Percentiles rank a stretch among this genome's conserved stretches.
phyloP scores from a whole-genome alignment of 2,113 vertebrate species.

The Fukomys damarensis region DNA sequence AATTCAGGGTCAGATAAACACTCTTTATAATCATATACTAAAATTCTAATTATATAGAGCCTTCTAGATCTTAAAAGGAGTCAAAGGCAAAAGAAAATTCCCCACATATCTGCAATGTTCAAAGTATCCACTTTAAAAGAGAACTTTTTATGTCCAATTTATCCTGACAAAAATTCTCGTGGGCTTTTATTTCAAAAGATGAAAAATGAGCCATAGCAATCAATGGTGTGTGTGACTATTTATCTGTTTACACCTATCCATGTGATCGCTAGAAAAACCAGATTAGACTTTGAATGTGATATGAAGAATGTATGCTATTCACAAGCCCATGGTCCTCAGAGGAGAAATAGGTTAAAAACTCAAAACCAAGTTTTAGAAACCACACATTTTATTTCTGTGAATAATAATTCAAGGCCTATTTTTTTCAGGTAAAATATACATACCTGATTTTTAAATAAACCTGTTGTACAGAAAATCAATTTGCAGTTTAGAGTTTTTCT shows the following conservation, averaged over 20 bases:
- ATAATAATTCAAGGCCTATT: not conserved
- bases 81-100: constrained; percentile 82
- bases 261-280: constrained; percentile 83
- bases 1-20: constrained; percentile 72
- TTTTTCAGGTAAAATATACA: constrained; percentile 25
- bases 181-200: constrained; percentile 86
- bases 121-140: constrained; percentile 85
- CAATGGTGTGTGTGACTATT: constrained; percentile 81
- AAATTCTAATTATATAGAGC: constrained; percentile 69
- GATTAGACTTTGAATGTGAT: constrained; percentile 73
- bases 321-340: constrained; percentile 76
- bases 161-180: constrained; percentile 86
- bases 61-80: constrained; percentile 75
- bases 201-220: constrained; percentile 86
- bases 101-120: constrained; percentile 85
- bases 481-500: constrained; percentile 75
- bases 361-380: constrained; percentile 75
- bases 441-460: constrained; percentile 32
- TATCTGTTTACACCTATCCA: constrained; percentile 87
- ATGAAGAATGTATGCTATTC: constrained; percentile 60
- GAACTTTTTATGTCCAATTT: constrained; percentile 87
- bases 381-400: constrained; percentile 70
- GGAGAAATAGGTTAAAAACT: constrained; percentile 80
- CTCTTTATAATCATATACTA: constrained; percentile 59
- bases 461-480: not conserved